Evolutionary conservation across 2,797 vertebrate genomes (phyloP), one percentile per base, ranked within the genome.

Genomic region (Pseudopleuronectes americanus): DNA sequence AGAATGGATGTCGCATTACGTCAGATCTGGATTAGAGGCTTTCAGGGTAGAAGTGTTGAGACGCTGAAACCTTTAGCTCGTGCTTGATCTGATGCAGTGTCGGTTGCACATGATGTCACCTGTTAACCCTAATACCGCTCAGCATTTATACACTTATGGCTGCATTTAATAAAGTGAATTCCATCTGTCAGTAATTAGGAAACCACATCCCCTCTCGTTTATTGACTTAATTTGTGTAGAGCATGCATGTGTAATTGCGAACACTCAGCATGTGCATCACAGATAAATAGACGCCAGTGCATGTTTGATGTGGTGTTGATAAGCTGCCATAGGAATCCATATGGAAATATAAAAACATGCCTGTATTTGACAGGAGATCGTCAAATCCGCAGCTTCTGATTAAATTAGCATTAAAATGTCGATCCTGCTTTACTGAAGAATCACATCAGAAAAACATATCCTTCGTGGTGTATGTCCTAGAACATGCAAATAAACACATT

Each of bases 381-480:
- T 21, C 49, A 36, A 72, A 68, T 58, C 66, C 14, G 28, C 49
- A 23, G 16, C 54, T 47, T 66, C 12, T 53, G 28, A 68, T 74
- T 71, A 60, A 80, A 84, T 85, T 77, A 83, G 36, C 62, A 71
- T 43, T 58, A n/a, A 68, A 59, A 38, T 57, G 26, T 57, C 71
- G 57, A 22, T 9, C 47, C 24, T 67, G n/a, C 33, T 58, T 62
- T 41, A 45, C 24, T 17, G 8, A 71, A 19, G 31, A 26, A n/a
- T 19, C 47, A 49, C 28, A 57, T 41, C 38, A 60, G 41, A 21
- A 68, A 82, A 80, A 43, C 36, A 13, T 43, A 4, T 51, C 3
- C 57, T 31, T 21, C 58, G 26, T 26, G 55, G 17, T 19, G 24
- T 23, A 4, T 67, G 3, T 31, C 7, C 17, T n/a, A 19, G 36